These are phyloP conservation scores for Mactra quadrangularis DNA, from an alignment of 1,140 invertebrate genomes.

Conservation along the genomic window DNA sequence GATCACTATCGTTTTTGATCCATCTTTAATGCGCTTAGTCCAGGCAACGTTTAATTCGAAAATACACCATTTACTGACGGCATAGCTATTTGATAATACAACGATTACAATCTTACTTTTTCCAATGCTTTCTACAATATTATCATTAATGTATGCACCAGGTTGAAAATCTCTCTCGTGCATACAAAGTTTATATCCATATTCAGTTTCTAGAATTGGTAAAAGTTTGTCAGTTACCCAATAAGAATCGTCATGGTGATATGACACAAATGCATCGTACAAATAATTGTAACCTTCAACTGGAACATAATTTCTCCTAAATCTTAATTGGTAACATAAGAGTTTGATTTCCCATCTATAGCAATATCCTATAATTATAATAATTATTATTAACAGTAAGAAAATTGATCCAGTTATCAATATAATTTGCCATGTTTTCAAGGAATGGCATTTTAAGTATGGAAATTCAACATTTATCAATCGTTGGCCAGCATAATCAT, in stretches of 20 bases:
- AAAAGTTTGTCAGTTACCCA: neutral
- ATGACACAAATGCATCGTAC: no score
- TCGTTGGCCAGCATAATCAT: neutral
- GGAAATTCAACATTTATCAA: neutral
- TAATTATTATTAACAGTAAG: neutral
- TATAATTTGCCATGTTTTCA: neutral
- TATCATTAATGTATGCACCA: neutral
- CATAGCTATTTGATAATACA: neutral
- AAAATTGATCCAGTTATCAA: neutral
- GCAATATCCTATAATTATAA: neutral
- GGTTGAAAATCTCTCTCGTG: neutral
- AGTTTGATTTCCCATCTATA: constrained; percentile 18
- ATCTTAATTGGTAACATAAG: neutral
- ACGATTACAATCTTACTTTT: neutral
- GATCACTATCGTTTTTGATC: neutral
- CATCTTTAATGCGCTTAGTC: neutral
- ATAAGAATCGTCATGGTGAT: neutral
- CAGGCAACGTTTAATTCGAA: constrained; percentile 9
- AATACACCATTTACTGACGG: neutral
- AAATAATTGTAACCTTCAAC: neutral
- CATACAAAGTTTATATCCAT: constrained; percentile 1
- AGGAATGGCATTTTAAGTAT: neutral
- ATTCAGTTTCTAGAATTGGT: no score
- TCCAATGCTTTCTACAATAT: neutral
- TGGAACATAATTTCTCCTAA: neutral